phyloP scores from a whole-genome alignment of 2,113 vertebrate genomes.

The Ginglymostoma cirratum region DNA sequence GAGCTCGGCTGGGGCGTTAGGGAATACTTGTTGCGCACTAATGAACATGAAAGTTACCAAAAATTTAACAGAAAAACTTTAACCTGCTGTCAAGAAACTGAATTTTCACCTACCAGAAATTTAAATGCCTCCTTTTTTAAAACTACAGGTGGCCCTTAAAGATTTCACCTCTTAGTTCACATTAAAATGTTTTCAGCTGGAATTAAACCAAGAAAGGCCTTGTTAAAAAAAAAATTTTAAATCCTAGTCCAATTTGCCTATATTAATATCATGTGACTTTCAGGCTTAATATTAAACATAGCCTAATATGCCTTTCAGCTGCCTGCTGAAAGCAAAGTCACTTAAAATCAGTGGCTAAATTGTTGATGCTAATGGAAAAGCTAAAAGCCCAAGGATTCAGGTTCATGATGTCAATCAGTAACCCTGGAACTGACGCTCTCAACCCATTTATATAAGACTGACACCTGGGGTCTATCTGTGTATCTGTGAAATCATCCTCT shows the following conservation, averaged over 20 bases:
- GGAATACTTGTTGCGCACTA: no score
- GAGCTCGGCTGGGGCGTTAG: no score
- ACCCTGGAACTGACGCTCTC: not conserved
- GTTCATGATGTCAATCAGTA: conserved; percentile 3
- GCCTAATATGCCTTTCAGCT: no score
- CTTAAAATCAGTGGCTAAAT: not conserved
- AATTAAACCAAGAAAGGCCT: not conserved
- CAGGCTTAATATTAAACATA: not conserved
- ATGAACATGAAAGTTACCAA: no score
- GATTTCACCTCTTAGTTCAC: not conserved
- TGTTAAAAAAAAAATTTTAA: not conserved
- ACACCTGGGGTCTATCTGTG: not conserved
- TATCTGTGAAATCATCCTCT: not conserved
- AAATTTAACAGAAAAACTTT: no score
- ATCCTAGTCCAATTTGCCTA: not conserved
- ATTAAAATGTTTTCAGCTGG: not conserved
- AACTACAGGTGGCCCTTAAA: no score
- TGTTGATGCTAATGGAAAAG: not conserved
- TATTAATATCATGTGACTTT: not conserved
- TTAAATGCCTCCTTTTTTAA: no score
- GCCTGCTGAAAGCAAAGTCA: not conserved
- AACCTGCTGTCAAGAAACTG: no score
- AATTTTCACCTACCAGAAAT: no score
- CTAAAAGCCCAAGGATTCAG: not conserved
- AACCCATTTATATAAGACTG: no score